Conservation (phyloP, 2,888 invertebrate species). For the Acanthosepion lycidas region DNA sequence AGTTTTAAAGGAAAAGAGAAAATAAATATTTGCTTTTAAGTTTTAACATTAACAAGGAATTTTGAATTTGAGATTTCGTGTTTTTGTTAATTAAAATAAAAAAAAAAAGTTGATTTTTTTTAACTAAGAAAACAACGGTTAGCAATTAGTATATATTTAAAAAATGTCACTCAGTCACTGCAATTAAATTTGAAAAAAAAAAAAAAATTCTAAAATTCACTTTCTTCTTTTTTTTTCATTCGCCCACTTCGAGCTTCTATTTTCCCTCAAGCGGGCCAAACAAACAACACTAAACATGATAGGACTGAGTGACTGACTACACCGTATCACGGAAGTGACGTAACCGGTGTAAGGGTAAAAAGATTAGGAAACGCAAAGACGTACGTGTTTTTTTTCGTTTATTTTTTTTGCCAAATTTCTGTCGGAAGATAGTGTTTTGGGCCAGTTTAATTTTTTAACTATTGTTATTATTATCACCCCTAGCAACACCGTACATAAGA, state of each 20-base stretch:
- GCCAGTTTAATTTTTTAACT: no score
- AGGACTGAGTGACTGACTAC: constrained; percentile 20
- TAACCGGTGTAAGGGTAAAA: background rate
- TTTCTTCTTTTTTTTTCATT: background rate
- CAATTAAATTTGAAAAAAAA: background rate
- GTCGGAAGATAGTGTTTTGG: no score
- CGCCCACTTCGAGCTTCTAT: background rate
- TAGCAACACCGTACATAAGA: no score
- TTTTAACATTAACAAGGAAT: no score
- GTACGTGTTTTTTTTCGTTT: no score
- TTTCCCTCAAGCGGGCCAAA: background rate
- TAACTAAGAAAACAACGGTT: background rate
- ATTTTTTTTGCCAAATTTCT: no score
- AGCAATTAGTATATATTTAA: background rate
- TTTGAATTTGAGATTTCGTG: background rate
- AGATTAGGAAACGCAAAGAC: no score
- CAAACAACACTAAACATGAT: background rate
- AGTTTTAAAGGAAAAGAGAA: background rate
- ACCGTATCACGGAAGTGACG: background rate
- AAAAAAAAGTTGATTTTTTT: background rate
- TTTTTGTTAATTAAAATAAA: background rate
- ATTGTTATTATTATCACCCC: no score
- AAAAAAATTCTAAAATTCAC: background rate
- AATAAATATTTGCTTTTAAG: no score
- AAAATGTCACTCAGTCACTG: background rate